phyloP scores from a whole-genome alignment of 2,888 invertebrate species.

The Tromatobia lineatoria region DNA sequence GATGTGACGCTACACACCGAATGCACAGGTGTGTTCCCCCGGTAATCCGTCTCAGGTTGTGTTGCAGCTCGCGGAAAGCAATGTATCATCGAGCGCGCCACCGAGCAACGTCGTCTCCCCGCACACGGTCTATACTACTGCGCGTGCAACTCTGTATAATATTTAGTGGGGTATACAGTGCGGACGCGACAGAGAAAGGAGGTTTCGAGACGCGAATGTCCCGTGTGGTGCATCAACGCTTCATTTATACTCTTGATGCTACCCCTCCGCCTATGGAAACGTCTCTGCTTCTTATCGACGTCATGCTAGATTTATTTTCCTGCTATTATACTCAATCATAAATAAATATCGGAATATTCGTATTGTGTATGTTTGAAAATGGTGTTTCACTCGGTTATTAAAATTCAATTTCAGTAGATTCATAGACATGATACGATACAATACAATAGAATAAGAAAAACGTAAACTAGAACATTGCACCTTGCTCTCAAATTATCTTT shows the following conservation, averaged over 20 bases:
- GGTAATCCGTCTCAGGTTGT: constrained; percentile 54
- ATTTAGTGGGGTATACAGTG: constrained; percentile 7
- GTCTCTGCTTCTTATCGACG: not conserved
- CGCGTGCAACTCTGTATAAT: constrained; percentile 17
- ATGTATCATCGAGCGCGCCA: constrained; percentile 57
- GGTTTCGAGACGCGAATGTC: not conserved
- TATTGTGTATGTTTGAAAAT: too few relatives aligned
- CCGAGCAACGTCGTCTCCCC: constrained; percentile 49
- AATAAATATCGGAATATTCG: not conserved
- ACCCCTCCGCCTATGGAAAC: not conserved
- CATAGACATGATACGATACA: too few relatives aligned
- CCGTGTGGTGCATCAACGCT: not conserved
- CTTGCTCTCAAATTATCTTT: too few relatives aligned
- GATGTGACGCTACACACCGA: constrained; percentile 26
- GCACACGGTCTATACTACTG: constrained; percentile 45
- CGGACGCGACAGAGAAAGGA: not conserved
- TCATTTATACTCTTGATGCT: not conserved
- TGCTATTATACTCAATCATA: not conserved
- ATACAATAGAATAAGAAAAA: too few relatives aligned
- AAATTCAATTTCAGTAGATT: too few relatives aligned
- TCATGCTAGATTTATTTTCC: not conserved
- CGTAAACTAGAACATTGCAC: too few relatives aligned
- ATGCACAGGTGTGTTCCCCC: constrained; percentile 50
- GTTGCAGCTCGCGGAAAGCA: constrained; percentile 39
- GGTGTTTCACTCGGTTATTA: too few relatives aligned